phyloP scores from a whole-genome alignment of 1,140 invertebrate species.

The Zaprionus ornatus region DNA sequence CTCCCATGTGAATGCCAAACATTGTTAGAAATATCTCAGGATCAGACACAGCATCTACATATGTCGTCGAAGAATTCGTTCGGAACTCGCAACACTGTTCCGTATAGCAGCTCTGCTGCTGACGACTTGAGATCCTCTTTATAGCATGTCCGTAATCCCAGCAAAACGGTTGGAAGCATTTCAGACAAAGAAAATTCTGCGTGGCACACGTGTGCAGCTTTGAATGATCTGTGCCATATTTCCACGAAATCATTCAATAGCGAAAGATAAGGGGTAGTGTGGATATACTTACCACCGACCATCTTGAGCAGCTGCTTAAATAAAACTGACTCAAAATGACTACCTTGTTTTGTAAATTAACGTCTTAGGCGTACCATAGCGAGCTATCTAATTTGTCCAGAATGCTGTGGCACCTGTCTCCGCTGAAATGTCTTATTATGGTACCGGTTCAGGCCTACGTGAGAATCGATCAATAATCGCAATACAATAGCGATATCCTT shows the following conservation, averaged over 20 bases:
- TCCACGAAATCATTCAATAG: not conserved
- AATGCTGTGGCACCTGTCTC: slow-evolving; percentile 34
- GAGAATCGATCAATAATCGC: too few species aligned
- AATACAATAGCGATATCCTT: too few species aligned
- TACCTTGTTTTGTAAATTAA: not conserved
- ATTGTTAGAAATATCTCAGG: not conserved
- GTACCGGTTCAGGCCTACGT: slow-evolving; percentile 83
- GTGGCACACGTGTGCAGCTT: not conserved
- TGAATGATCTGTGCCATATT: not conserved
- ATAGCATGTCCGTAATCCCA: not conserved
- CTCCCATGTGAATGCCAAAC: not conserved
- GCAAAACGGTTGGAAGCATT: not conserved
- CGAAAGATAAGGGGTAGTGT: not conserved
- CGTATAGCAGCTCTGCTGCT: not conserved
- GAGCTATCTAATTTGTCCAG: not conserved
- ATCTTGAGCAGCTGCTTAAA: not conserved
- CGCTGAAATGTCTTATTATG: slow-evolving; percentile 68
- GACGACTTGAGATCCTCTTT: not conserved
- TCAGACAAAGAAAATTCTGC: not conserved
- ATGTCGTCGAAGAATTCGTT: not conserved
- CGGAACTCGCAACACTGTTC: not conserved
- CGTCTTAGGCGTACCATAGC: not conserved
- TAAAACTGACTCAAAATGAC: not conserved
- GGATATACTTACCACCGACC: not conserved
- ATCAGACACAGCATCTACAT: not conserved